These are phyloP conservation scores for Cottus gobio DNA, from an alignment of 2,113 vertebrate species.

Conservation along the genomic window DNA sequence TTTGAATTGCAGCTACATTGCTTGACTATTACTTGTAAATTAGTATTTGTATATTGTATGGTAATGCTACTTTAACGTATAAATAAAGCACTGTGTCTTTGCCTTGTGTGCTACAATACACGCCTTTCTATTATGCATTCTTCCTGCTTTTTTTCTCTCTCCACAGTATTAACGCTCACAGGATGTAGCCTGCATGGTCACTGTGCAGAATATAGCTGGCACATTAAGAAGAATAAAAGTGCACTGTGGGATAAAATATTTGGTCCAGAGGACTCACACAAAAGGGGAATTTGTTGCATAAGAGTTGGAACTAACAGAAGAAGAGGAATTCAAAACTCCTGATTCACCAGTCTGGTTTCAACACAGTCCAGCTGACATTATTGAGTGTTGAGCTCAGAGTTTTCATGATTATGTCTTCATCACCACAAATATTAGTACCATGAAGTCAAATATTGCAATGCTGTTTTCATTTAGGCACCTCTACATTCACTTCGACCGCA, in stretches of 20 bases:
- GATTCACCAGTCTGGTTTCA: slow-evolving; percentile 62
- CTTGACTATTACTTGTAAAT: not conserved
- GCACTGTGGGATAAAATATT: slow-evolving; percentile 34
- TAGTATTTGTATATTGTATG: not conserved
- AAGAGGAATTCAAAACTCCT: slow-evolving; percentile 39
- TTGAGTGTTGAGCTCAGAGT: not conserved
- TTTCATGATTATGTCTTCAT: not conserved
- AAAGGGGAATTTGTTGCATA: slow-evolving; percentile 62
- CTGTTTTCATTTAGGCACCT: not conserved
- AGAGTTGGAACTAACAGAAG: slow-evolving; percentile 32
- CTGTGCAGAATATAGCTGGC: not conserved
- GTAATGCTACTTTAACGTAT: not conserved
- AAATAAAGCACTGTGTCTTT: not conserved
- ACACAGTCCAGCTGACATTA: slow-evolving; percentile 22
- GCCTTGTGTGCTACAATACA: not conserved
- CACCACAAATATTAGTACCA: not conserved
- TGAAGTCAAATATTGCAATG: not conserved
- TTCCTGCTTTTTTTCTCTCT: not conserved
- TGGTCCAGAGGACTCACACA: slow-evolving; percentile 37
- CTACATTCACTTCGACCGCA: not conserved
- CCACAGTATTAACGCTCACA: not conserved
- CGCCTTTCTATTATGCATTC: not conserved
- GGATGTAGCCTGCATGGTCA: not conserved
- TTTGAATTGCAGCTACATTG: not conserved
- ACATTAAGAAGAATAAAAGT: slow-evolving; percentile 25